Base-by-base conservation (phyloP, 2,888 invertebrate genomes). In the Leptothorax acervorum region DNA sequence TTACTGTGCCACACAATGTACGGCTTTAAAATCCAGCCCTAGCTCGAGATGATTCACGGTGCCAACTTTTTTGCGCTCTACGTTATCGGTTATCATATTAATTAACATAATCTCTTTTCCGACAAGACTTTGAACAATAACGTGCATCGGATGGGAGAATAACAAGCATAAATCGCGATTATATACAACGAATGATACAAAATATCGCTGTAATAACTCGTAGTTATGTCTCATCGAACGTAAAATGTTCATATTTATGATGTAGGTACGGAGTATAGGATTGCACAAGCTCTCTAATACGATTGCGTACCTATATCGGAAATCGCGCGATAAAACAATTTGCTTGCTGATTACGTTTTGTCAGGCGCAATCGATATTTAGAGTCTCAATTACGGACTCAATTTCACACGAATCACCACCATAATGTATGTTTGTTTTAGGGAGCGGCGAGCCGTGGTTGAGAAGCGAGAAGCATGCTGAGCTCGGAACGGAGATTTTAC, bases 401-500 rank as follows among this genome's bases (percentile, higher is more conserved):
- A 71, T 70, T 55, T 31, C n/a, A 62, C 45, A 53, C 23, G 12
- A 60, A 48, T 79, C 15, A 18, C 15, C 23, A 35, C 35, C 35
- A 6, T 57, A 66, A 66, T 62, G 8, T 83, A 65, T 76, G 82
- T 88, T 48, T 87, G 86, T 90, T 90, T 75, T 85, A 94, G 94
- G 94, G 78, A 93, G 91, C 89, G 91, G 91, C 87, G 93, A 94
- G 87, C 93, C 94, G 65, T 94, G 94, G 94, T 88, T 93, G 87
- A 94, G 92, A 87, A 94, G 93, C 82, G 93, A 93, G 83, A 93
- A 93, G 53, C 96, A 96, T 71, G 97, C 97, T 0, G 96, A 97
- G 90, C 97, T 97, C 0, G 97, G 97, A 3, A 96, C 96, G 35
- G 96, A 96, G 11, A 97, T 97, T 11, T 95, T 96, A n/a, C 95